A percentile compares a stretch with the other conserved stretches of the same genome.
These are phyloP conservation scores for Sinelater perroti DNA, from an alignment of 2,888 invertebrate species.

Conservation along the genomic window DNA sequence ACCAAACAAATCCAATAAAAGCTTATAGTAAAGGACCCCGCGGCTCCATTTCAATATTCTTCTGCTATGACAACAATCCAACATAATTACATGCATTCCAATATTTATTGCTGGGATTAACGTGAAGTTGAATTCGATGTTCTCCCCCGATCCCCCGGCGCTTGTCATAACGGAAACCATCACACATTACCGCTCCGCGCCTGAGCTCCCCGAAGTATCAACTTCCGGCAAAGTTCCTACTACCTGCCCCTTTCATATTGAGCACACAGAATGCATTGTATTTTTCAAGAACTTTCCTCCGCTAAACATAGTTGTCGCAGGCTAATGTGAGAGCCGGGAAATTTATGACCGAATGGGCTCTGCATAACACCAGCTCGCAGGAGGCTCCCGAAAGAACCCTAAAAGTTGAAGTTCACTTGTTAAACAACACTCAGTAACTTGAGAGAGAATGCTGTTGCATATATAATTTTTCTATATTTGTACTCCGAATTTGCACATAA, in stretches of 20 bases:
- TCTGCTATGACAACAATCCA: constrained; percentile 9
- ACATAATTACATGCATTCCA: constrained; percentile 21
- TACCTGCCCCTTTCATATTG: constrained; percentile 36
- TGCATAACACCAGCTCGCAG: background rate
- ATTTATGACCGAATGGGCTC: too few species aligned
- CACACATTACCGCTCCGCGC: constrained; percentile 47
- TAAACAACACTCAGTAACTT: constrained; percentile 19
- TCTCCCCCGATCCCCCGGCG: constrained; percentile 36
- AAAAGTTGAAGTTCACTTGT: constrained; percentile 10
- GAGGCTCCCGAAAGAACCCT: too few species aligned
- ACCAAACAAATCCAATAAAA: too few species aligned
- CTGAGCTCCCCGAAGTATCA: constrained; percentile 43
- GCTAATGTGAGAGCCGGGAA: constrained; percentile 19
- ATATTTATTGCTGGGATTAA: constrained; percentile 30
- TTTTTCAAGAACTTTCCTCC: constrained; percentile 28
- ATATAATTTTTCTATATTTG: too few species aligned
- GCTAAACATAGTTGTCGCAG: constrained; percentile 19
- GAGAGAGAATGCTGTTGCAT: too few species aligned
- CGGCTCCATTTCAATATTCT: too few species aligned
- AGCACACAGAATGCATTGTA: constrained; percentile 33
- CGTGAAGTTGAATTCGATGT: constrained; percentile 41
- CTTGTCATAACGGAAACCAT: constrained; percentile 45
- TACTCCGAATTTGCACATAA: too few species aligned
- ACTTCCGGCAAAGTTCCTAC: constrained; percentile 42
- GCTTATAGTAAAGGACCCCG: too few species aligned